Base-by-base conservation (phyloP, 2,797 vertebrate species). In the Catostomus latipinnis region DNA sequence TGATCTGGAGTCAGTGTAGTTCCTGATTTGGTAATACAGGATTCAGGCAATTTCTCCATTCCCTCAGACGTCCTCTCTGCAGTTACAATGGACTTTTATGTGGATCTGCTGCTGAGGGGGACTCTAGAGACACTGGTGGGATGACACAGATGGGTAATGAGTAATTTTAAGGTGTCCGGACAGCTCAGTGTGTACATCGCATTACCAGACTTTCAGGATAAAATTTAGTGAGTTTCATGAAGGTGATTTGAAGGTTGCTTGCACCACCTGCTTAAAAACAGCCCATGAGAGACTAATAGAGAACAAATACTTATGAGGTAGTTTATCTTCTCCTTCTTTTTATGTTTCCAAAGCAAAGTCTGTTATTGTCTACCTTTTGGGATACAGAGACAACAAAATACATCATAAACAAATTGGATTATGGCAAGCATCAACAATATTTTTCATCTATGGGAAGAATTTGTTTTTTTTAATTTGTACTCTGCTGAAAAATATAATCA, bases 71-170 rank as follows among this genome's bases (percentile, higher is more conserved):
- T 76, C 62, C 48, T 46, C 54, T 62, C 18, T 16, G 5, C 67
- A 65, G 16, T 63, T 22, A 65, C 48, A 66, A 18, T 66, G 11
- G 54, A 71, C 50, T 62, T 73, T 58, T 45, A 50, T 46, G 65
- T 8, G 7, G 58, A 76, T 69, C 76, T 78, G 52, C 70, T 67
- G 57, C 43, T 12, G 65, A 4, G 63, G 52, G 62, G 50, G 16
- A 68, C 71, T 48, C 76, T 10, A 22, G 76, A 80, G 75, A 83
- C 16, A 16, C 57, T 1, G 62, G 18, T 22, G 45, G 66, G 71
- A 57, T 76, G 71, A 48, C 78, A 71, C 81, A 83, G 81, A 81
- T 81, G 74, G 81, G 65, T 81, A 65, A 81, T 78, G 71, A 49
- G 65, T 71, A 57, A 69, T 74, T 48, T 80, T 74, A 71, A 78